A percentile compares a stretch with the other conserved stretches of the same genome.
phyloP scores from a whole-genome alignment of 2,888 invertebrate genomes.

The Seira sanloemensis region DNA sequence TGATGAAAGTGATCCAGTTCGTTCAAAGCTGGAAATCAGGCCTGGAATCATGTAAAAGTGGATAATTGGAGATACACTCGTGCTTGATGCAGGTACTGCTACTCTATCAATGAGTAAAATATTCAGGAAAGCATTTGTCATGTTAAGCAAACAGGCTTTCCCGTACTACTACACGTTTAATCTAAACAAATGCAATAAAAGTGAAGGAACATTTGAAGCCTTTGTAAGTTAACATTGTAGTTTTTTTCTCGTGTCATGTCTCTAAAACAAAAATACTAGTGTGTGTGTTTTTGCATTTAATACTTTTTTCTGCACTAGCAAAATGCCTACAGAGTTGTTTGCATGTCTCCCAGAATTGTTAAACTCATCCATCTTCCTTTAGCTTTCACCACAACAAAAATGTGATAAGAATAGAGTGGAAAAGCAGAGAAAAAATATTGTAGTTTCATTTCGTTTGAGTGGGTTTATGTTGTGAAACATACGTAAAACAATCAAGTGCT shows the following conservation, averaged over 20 bases:
- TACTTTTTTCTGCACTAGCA: constrained; percentile 28
- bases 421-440: background rate
- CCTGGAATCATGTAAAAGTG: background rate
- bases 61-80: background rate
- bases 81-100: background rate
- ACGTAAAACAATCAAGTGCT: background rate
- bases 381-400: constrained; percentile 43
- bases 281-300: constrained; percentile 1
- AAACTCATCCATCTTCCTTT: constrained; percentile 46
- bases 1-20: background rate
- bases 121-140: background rate
- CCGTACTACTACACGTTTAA: background rate
- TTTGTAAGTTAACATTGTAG: constrained; percentile 9
- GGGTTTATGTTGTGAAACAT: background rate
- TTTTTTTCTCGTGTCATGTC: constrained; percentile 27
- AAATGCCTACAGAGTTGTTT: background rate
- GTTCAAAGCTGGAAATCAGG: background rate
- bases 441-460: background rate
- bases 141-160: background rate
- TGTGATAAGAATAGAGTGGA: constrained; percentile 12
- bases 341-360: background rate
- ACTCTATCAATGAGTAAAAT: background rate
- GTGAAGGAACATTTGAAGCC: background rate
- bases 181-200: no score
- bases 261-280: constrained; percentile 26